Evolutionary conservation across 2,113 vertebrate genomes (phyloP).

Genomic region (Hoplias malabaricus): DNA sequence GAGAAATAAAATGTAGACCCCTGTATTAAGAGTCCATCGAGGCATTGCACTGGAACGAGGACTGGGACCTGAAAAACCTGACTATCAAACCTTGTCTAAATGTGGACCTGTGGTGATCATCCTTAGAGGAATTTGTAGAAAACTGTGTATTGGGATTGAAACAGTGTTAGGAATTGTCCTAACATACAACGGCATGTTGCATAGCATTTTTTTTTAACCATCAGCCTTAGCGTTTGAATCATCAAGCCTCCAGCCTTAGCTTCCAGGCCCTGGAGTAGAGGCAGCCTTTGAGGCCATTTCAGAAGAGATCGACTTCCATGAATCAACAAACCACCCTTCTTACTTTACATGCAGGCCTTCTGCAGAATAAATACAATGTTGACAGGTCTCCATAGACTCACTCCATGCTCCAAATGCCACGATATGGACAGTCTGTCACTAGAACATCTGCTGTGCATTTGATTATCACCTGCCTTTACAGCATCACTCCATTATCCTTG

Average conservation of each 20-base stretch:
- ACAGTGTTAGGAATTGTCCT: too few relatives aligned
- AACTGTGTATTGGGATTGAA: too few relatives aligned
- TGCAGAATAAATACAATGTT: slow-evolving; percentile 13
- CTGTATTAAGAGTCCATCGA: too few relatives aligned
- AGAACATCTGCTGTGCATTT: background rate
- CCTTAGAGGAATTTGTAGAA: too few relatives aligned
- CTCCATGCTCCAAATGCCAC: background rate
- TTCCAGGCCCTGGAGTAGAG: background rate
- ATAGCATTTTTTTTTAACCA: too few relatives aligned
- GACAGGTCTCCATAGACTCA: background rate
- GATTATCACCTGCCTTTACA: slow-evolving; percentile 4
- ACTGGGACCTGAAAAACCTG: too few relatives aligned
- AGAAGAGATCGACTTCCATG: background rate
- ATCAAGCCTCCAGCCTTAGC: background rate
- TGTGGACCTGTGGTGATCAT: too few relatives aligned
- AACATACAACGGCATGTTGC: too few relatives aligned
- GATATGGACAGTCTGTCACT: background rate
- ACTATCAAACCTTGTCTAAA: too few relatives aligned
- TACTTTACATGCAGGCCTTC: background rate
- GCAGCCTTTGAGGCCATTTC: background rate
- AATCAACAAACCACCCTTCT: background rate
- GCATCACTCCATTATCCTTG: slow-evolving; percentile 25
- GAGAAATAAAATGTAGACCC: too few relatives aligned
- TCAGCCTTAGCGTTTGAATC: too few relatives aligned
- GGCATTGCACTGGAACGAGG: too few relatives aligned